Evolutionary conservation across 2,113 vertebrate species (phyloP).

Genomic region (Bostrychus sinensis): DNA sequence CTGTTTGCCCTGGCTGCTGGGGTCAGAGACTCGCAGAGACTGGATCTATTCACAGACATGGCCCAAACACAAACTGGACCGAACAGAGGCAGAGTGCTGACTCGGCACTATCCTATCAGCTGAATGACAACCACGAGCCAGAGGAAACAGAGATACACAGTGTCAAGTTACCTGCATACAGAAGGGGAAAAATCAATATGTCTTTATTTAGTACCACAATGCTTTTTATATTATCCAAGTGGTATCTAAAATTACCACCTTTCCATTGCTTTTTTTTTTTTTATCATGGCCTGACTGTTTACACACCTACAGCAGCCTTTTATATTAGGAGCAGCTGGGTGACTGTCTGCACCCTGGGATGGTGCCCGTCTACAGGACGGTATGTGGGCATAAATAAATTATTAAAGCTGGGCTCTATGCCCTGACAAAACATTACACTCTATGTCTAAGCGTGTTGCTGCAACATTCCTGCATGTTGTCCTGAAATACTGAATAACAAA

Average conservation of each 20-base stretch:
- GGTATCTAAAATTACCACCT: neutral
- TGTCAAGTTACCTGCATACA: conserved; percentile 64
- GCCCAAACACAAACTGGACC: conserved; percentile 45
- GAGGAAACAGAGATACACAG: conserved; percentile 68
- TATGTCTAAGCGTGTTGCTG: conserved; percentile 44
- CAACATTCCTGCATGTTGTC: conserved; percentile 51
- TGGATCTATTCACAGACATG: conserved; percentile 10
- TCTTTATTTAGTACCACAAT: conserved; percentile 20
- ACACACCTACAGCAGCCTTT: conserved; percentile 7
- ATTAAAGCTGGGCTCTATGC: conserved; percentile 9
- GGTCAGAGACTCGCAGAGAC: conserved; percentile 41
- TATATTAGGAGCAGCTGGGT: neutral
- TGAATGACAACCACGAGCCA: conserved; percentile 62
- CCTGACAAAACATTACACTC: neutral
- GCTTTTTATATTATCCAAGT: conserved; percentile 14
- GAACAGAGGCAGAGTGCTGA: conserved; percentile 63
- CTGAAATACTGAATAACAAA: conserved; percentile 22
- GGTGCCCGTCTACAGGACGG: conserved; percentile 21
- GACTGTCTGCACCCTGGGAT: neutral
- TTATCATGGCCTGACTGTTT: conserved; percentile 2
- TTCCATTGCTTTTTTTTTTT: neutral
- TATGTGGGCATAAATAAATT: conserved; percentile 49
- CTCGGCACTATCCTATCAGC: conserved; percentile 47
- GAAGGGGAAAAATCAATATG: conserved; percentile 36
- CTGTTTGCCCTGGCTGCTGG: conserved; percentile 18